Evolutionary conservation across 1,140 invertebrate genomes (phyloP), one percentile per base, ranked within the genome.

Genomic region (Drosophila lini): DNA sequence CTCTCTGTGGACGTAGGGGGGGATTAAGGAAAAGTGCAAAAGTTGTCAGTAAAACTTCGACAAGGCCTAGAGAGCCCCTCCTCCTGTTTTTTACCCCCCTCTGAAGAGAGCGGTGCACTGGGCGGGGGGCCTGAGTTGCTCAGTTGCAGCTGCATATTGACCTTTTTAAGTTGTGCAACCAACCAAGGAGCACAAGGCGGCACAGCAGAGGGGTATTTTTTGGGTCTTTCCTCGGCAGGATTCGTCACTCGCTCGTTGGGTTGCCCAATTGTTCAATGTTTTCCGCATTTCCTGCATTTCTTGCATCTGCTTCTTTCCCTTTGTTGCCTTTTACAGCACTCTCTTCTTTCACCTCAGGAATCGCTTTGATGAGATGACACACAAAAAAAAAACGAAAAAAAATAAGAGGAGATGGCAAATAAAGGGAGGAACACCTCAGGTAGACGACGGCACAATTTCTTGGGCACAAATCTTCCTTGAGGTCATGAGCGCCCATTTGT

Each of bases 401-500:
- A 42, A 58, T 4, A 59, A 28, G n/a, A 28, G 25, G 41, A 45
- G 16, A 45, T 68, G 56, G 40, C 52, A 80, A 64, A 80, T 47
- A 67, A 68, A 56, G 53, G 16, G 7, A 69, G 55, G 56, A 36
- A 5, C 19, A 19, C 16, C 38, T 31, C 76, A 83, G 80, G 81
- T 83, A 82, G 53, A 10, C 41, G 25, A 58, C 15, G 32, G 3
- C 8, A 19, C 16, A 38, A 19, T 41, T 57, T 56, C 19, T 16
- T 57, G 31, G 34, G 40, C 45, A 55, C 44, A 31, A 48, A 52
- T 74, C 74, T 64, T 60, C 19, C 50, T 15, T 38, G 48, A 50
- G 50, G 38, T 78, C 65, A 78, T 85, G 82, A 79, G 70, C 78
- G 75, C 79, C 79, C 81, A 79, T 86, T 86, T 77, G 57, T 80